Base-by-base conservation (phyloP, 1,140 invertebrate species). In the Belonocnema kinseyi region DNA sequence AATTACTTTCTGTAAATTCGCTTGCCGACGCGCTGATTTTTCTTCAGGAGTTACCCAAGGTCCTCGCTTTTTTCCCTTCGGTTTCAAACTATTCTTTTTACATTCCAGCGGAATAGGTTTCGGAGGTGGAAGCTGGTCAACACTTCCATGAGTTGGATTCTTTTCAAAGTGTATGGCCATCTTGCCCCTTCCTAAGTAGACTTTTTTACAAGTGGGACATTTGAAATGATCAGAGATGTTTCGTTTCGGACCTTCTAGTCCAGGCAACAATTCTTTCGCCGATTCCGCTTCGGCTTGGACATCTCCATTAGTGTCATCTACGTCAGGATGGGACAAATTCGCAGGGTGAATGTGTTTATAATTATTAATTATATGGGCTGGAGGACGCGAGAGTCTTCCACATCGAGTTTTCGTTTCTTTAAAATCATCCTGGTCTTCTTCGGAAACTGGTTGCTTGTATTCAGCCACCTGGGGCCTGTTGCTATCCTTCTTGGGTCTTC, bases 281-380 rank as follows among this genome's bases (percentile, higher is more conserved):
- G 82, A 79, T 52, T 88, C 85, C 17, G 91, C 88, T 33, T 83
- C 86, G 21, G 88, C 88, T 0, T 85, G 51, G 76, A 91, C 90
- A 76, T 93, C 93, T 74, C 91, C 91, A 76, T 92, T 92, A n/a
- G 91, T 90, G 76, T 94, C 93, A 86, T 94, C 93, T 78, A 93
- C 86, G 61, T 92, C 91, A 16, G 93, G 93, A 78, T 94, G 93
- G 81, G 92, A 91, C 77, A 93, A 93, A 78, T 94, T 94, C 17
- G 94, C 85, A 78, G 93, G 92, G 84, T 94, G 93, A 72, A 95
- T 90, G 70, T 94, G 93, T 83, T 94, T 95, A 80, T 94, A 95
- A 85, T 95, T 94, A 76, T 93, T 93, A 4, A 94, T 92, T 93
- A 95, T 94, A 80, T 95, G 93, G 50, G 93, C 91, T 0, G 94